phyloP scores from a whole-genome alignment of 1,140 invertebrate species.

The Phortica variegata region DNA sequence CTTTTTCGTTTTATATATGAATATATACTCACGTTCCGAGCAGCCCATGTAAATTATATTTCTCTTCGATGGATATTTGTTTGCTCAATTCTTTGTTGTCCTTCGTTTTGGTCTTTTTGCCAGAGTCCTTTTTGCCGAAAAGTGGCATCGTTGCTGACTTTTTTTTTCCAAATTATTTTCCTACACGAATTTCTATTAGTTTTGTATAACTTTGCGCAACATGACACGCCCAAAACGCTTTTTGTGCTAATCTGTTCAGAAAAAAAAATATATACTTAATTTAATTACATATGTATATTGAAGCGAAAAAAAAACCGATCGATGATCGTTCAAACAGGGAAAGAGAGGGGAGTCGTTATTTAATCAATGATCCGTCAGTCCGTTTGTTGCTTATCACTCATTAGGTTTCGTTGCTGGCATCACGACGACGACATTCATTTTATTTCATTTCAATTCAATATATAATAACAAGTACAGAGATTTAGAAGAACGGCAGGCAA shows the following conservation, averaged over 20 bases:
- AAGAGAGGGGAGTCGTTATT: too few relatives aligned
- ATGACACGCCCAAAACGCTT: too few relatives aligned
- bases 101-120: constrained; percentile 76
- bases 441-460: too few relatives aligned
- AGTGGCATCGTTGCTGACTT: constrained; percentile 69
- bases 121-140: constrained; percentile 84
- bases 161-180: too few relatives aligned
- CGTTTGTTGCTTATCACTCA: too few relatives aligned
- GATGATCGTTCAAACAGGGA: too few relatives aligned
- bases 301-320: neutral
- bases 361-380: too few relatives aligned
- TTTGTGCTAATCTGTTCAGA: neutral
- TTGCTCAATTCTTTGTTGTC: constrained; percentile 75
- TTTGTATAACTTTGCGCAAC: neutral
- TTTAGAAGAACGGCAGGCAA: too few relatives aligned
- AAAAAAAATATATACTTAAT: neutral
- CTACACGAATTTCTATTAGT: neutral
- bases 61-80: constrained; percentile 80
- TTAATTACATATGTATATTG: neutral
- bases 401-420: too few relatives aligned
- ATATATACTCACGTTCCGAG: constrained; percentile 76
- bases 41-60: constrained; percentile 85
- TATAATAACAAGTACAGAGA: too few relatives aligned
- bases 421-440: too few relatives aligned
- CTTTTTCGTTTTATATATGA: too few relatives aligned